Evolutionary conservation across 2,888 invertebrate genomes (phyloP).

Genomic region (Sinohyriopsis cumingii): DNA sequence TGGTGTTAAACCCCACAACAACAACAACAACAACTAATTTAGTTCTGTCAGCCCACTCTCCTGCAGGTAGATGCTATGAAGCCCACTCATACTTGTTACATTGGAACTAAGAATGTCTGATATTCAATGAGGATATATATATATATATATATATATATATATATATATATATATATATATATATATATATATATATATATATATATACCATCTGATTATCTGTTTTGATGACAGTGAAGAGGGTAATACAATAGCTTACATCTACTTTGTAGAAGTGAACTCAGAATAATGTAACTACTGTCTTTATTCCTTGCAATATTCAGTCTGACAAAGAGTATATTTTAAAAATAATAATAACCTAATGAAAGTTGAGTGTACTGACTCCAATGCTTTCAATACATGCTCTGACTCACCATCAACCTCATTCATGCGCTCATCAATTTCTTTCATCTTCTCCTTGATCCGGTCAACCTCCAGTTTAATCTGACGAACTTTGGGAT

Average conservation of each 20-base stretch:
- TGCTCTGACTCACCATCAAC: constrained; percentile 55
- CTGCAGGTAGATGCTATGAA: no score
- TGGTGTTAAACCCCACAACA: no score
- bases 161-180: no score
- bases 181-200: no score
- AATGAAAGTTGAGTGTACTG: background rate
- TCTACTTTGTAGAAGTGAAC: background rate
- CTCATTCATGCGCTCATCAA: constrained; percentile 59
- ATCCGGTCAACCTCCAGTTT: constrained; percentile 57
- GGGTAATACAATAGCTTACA: background rate
- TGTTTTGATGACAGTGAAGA: background rate
- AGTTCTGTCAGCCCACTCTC: no score
- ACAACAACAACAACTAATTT: no score
- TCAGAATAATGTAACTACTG: background rate
- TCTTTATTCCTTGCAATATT: background rate
- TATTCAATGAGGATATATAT: no score
- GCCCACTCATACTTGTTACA: no score
- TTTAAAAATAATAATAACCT: background rate
- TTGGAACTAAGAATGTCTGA: no score
- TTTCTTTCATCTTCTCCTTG: constrained; percentile 56
- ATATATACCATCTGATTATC: no score
- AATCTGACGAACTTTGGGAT: constrained; percentile 47
- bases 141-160: no score
- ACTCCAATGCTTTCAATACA: background rate
- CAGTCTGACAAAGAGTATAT: background rate